Evolutionary conservation across 2,888 invertebrate genomes (phyloP).

Genomic region (Ptilodon capucinus): DNA sequence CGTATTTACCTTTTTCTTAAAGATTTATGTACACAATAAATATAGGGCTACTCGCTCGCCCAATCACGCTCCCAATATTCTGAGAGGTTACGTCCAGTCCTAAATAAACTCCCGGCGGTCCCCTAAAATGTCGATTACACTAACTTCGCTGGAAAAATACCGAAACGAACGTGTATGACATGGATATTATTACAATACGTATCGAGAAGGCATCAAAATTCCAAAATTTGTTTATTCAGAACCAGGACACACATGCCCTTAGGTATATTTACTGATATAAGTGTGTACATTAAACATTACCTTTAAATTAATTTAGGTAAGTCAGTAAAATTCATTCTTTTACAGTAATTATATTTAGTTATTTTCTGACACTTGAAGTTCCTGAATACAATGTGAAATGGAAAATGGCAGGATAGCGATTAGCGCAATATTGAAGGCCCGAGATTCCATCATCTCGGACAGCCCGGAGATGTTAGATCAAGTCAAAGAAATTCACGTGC

Average conservation of each 20-base stretch:
- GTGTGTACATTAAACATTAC: too few relatives aligned
- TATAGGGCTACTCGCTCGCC: slow-evolving; percentile 53
- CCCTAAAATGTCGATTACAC: slow-evolving; percentile 50
- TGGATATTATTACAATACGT: not conserved
- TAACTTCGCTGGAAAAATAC: slow-evolving; percentile 24
- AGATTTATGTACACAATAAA: slow-evolving; percentile 73
- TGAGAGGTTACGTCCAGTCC: slow-evolving; percentile 54
- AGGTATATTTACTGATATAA: too few relatives aligned
- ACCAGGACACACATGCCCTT: too few relatives aligned
- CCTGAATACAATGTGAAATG: not conserved
- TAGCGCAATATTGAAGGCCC: slow-evolving; percentile 59
- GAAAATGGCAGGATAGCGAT: slow-evolving; percentile 26
- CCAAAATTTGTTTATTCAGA: too few relatives aligned
- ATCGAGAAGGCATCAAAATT: not conserved
- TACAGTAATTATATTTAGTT: too few relatives aligned
- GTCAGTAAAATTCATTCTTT: too few relatives aligned
- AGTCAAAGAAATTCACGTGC: slow-evolving; percentile 61
- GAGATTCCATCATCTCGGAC: slow-evolving; percentile 63
- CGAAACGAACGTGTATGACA: not conserved
- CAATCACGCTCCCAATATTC: slow-evolving; percentile 67
- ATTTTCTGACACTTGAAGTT: too few relatives aligned
- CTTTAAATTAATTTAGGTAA: too few relatives aligned
- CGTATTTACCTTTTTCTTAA: slow-evolving; percentile 61
- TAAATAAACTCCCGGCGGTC: slow-evolving; percentile 62
- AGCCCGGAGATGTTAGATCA: slow-evolving; percentile 50